Evolutionary conservation across 2,113 vertebrate genomes (phyloP), one percentile per base, ranked within the genome.

Genomic region (Stigmatopora argus): DNA sequence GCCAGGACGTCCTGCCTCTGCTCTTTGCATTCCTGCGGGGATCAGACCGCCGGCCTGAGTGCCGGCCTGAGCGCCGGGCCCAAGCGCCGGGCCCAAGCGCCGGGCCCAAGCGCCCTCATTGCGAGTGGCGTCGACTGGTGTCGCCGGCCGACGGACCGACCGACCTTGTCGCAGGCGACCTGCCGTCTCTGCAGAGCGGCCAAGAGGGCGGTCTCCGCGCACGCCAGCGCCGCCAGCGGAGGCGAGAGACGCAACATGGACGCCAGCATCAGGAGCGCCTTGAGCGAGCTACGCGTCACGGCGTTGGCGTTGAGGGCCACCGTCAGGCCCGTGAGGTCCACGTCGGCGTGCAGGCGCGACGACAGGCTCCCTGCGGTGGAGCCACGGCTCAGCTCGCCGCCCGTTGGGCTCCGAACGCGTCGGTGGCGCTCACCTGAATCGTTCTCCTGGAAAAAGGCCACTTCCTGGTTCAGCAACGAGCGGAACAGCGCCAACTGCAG

Each of bases 211-310:
- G 92, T 75, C 65, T 93, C 89, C 0, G 94, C 53, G 65, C 90
- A 86, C 11, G 91, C 90, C 52, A 95, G 89, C 34, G 94, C 34
- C 0, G 94, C 94, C 52, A 96, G 89, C 47, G 86, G 80, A 71
- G 92, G 92, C 0, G 94, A 97, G 21, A 94, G 70, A 0, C 17
- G 18, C 7, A 92, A 0, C 94, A 96, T 95, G 78, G 93, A 88
- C 8, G 2, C 1, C 0, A 91, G 86, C 65, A 95, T 89, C n/a
- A 92, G 90, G 12, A 75, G 5, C 3, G 88, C 86, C 66, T 92
- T 92, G 3, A 93, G 83, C 2, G 91, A 55, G 76, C 85, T 92
- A 31, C 93, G 90, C 46, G 93, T 69, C 49, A 91, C 23, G 0
- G 89, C 57, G 0, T 97, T 97, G 67, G 89, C 80, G 10, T 94